Conservation (phyloP, 2,113 vertebrate species). For the Notechis scutatus region DNA sequence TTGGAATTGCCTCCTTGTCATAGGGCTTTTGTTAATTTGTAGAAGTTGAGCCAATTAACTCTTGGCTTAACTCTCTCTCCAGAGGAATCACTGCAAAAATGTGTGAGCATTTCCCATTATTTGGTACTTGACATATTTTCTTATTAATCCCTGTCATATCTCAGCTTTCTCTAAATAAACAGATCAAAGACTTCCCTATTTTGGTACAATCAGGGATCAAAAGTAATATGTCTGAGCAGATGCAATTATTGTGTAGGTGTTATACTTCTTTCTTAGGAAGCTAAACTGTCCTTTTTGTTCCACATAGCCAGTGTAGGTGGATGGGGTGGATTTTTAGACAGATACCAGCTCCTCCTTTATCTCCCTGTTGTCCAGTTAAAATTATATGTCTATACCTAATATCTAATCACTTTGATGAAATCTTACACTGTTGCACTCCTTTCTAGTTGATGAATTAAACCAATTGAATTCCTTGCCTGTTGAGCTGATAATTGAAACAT, state of each 20-base stretch:
- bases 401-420: neutral
- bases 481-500: neutral
- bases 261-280: neutral
- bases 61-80: neutral
- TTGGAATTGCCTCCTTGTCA: neutral
- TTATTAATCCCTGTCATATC: neutral
- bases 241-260: neutral
- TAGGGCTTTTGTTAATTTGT: neutral
- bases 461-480: neutral
- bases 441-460: neutral
- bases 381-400: neutral
- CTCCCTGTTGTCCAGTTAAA: slow-evolving; percentile 2
- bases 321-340: neutral
- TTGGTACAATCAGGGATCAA: neutral
- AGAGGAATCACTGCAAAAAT: neutral
- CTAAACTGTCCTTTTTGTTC: neutral
- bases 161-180: neutral
- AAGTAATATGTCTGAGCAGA: neutral
- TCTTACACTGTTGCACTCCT: neutral
- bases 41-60: neutral
- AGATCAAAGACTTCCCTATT: neutral
- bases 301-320: neutral
- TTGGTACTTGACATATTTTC: neutral
- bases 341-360: neutral
- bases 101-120: neutral